Evolutionary conservation across 1,140 invertebrate species (phyloP), one percentile per base, ranked within the genome.

Genomic region (Pygmarrhopalites habei): DNA sequence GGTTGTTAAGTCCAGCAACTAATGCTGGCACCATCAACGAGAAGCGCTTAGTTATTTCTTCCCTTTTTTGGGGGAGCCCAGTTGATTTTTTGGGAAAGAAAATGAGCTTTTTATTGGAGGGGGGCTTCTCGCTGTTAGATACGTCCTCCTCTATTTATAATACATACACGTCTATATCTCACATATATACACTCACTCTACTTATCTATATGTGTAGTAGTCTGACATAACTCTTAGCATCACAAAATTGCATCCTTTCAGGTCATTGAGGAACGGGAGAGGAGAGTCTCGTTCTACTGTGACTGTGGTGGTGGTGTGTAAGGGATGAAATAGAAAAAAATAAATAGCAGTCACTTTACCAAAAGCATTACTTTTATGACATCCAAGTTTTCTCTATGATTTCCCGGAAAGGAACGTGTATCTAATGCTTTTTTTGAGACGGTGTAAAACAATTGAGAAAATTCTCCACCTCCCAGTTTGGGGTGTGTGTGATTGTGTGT

Each of bases 21-120:
- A 35, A 5, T 35, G 32, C 32, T 35, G 32, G 32, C 32, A 35
- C 32, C 32, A 35, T 35, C 32, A 5, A 35, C 32, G n/a, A n/a
- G n/a, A n/a, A n/a, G 5, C 32, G 32, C 32, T 35, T 35, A 35
- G 5, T 35, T n/a, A n/a, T 35, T 17, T 46, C 15, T 46, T 46
- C 28, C 28, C 7, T 52, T 52, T 52, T 52, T 52, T 23, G 49
- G 49, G 49, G 49, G 26, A 23, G 44, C 4, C 15, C 19, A 25
- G 49, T 52, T 12, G 49, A 52, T 52, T 52, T 52, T 32, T 57
- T 57, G 53, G 32, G 35, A 23, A 41, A 57, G 53, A 39, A 57
- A 57, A 57, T 57, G 53, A 28, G 53, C 19, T 25, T 57, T 57
- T 57, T 57, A 57, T 57, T 57, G 53, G 29, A 57, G 32, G 53